phyloP scores from a whole-genome alignment of 2,797 vertebrate genomes.

The Tokudaia tokunoshimensis region DNA sequence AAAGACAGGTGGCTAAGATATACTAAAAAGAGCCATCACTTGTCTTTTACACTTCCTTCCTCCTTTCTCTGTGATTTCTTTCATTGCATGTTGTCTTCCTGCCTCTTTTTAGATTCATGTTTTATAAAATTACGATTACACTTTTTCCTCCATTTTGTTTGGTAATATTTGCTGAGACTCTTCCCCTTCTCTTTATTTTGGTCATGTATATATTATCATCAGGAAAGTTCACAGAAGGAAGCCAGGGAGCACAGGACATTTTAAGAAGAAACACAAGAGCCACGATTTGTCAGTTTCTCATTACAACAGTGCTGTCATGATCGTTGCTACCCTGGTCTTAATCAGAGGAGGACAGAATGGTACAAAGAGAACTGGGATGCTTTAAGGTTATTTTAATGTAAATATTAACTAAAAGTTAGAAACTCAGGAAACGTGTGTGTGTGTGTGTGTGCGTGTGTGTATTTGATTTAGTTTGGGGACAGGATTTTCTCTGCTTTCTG shows the following conservation, averaged over 20 bases:
- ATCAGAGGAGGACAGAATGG: conserved; percentile 78
- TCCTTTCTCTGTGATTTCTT: conserved; percentile 19
- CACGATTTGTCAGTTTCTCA: conserved; percentile 79
- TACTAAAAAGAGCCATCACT: conserved; percentile 68
- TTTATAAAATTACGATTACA: neutral
- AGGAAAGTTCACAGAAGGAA: conserved; percentile 54
- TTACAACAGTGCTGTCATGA: conserved; percentile 81
- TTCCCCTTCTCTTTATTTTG: neutral
- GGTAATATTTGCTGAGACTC: neutral
- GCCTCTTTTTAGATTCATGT: conserved; percentile 23
- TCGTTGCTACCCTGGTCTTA: conserved; percentile 80
- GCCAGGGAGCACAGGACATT: neutral
- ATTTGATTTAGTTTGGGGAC: neutral
- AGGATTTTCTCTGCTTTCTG: neutral
- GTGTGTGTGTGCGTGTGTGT: too few relatives aligned
- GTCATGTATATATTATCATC: conserved; percentile 51
- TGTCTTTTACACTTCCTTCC: conserved; percentile 15
- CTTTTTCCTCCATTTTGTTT: neutral
- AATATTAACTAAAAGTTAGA: conserved; percentile 63
- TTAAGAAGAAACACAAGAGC: neutral
- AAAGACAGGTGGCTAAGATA: conserved; percentile 43
- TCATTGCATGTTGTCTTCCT: conserved; percentile 74
- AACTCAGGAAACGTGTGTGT: conserved; percentile 60
- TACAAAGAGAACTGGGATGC: conserved; percentile 84
- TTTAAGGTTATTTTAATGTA: conserved; percentile 81